Percentiles rank a stretch among this genome's conserved stretches.
Conservation (phyloP, 2,113 vertebrate genomes). For the Marmota monax region DNA sequence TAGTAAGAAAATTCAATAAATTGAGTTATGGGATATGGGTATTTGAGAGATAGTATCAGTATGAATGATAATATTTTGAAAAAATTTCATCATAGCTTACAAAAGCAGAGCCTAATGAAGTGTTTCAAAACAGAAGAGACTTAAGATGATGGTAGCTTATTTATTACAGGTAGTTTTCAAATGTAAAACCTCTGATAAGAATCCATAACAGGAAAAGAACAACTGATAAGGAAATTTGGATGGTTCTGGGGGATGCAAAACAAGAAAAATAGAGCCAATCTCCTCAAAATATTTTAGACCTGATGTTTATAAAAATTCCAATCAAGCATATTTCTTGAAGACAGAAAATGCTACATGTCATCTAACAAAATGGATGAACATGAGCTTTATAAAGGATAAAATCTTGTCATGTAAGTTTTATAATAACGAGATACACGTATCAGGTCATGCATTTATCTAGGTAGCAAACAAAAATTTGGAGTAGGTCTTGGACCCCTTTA, state of each 20-base stretch:
- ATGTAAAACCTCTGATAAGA: no score
- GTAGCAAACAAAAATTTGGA: not conserved
- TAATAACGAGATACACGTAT: not conserved
- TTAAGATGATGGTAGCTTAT: no score
- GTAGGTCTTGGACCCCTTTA: not conserved
- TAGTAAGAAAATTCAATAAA: no score
- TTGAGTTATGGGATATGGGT: no score
- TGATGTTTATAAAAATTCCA: not conserved
- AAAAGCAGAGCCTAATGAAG: no score
- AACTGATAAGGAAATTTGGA: not conserved
- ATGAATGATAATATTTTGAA: no score
- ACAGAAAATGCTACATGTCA: not conserved
- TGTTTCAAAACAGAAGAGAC: no score
- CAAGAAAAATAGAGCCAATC: not conserved
- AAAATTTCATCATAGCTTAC: no score
- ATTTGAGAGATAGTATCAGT: no score
- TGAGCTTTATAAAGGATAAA: not conserved
- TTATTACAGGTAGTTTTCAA: no score
- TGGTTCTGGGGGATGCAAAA: not conserved
- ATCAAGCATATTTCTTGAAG: not conserved
- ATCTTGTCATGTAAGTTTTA: not conserved
- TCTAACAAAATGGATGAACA: not conserved
- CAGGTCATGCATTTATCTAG: not conserved
- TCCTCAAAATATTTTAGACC: not conserved
- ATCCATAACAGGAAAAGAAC: no score